Evolutionary conservation across 1,140 invertebrate genomes (phyloP).

Genomic region (Phthorimaea operculella): DNA sequence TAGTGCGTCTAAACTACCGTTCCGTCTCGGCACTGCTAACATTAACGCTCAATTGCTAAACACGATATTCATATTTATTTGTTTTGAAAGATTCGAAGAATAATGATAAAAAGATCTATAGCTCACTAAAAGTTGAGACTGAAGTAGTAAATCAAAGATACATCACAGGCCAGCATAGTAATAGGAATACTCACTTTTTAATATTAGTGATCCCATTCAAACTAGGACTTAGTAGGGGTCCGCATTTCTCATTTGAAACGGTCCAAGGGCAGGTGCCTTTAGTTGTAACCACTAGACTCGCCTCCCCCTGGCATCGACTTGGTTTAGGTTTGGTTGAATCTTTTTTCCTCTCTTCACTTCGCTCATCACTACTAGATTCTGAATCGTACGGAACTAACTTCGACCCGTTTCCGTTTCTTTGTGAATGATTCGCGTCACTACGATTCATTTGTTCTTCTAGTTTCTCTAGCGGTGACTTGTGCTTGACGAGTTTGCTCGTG

Average conservation of each 20-base stretch:
- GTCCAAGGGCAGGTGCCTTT: constrained; percentile 65
- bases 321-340: constrained; percentile 29
- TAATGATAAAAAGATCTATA: no score
- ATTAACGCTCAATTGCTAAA: no score
- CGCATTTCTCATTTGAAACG: constrained; percentile 57
- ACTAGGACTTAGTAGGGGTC: constrained; percentile 54
- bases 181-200: constrained; percentile 45
- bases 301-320: constrained; percentile 35
- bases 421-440: constrained; percentile 27
- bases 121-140: no score
- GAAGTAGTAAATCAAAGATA: no score
- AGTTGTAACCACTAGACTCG: constrained; percentile 50
- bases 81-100: no score
- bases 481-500: constrained; percentile 37
- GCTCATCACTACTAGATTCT: constrained; percentile 54
- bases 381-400: constrained; percentile 59
- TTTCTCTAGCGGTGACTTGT: constrained; percentile 53
- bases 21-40: no score
- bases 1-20: no score
- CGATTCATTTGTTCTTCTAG: constrained; percentile 61
- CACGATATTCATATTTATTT: no score
- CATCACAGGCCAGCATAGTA: no score
- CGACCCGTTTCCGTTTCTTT: constrained; percentile 39
- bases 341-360: constrained; percentile 33
- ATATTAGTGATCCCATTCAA: constrained; percentile 56